phyloP scores from a whole-genome alignment of 2,888 invertebrate species.

The Copidosoma aretas region DNA sequence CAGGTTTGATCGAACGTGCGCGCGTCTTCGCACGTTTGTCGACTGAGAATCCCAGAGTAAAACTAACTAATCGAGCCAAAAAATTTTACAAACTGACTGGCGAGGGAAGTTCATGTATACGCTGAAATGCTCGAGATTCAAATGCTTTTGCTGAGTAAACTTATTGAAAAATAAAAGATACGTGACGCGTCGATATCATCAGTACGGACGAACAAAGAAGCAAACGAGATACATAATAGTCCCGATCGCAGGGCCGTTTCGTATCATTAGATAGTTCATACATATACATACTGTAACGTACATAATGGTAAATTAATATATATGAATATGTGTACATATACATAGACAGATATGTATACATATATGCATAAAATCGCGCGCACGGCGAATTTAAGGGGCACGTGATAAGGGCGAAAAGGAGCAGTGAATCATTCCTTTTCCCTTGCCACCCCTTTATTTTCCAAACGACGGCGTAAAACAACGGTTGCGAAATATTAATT shows the following conservation, averaged over 20 bases:
- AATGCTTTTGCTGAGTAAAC: too few relatives aligned
- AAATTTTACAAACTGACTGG: too few relatives aligned
- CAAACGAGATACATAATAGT: too few relatives aligned
- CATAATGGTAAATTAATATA: not conserved
- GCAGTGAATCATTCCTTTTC: conserved; percentile 5
- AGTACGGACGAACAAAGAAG: too few relatives aligned
- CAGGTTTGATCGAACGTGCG: too few relatives aligned
- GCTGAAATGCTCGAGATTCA: too few relatives aligned
- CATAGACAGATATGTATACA: too few relatives aligned
- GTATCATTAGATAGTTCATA: conserved; percentile 34
- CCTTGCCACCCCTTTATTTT: conserved; percentile 17
- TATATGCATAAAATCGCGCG: not conserved
- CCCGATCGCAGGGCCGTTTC: not conserved
- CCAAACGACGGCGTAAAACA: not conserved
- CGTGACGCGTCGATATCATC: not conserved
- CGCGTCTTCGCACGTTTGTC: too few relatives aligned
- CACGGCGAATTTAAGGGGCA: conserved; percentile 1
- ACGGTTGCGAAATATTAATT: not conserved
- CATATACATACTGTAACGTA: conserved; percentile 6
- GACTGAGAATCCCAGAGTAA: not conserved
- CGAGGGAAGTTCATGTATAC: too few relatives aligned
- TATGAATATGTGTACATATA: not conserved
- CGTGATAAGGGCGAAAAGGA: not conserved
- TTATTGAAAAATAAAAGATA: not conserved
- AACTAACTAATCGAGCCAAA: not conserved